Evolutionary conservation across 53 echinoderm and acorn worm species (phyloP).

Genomic region (Echinarachnius parma): DNA sequence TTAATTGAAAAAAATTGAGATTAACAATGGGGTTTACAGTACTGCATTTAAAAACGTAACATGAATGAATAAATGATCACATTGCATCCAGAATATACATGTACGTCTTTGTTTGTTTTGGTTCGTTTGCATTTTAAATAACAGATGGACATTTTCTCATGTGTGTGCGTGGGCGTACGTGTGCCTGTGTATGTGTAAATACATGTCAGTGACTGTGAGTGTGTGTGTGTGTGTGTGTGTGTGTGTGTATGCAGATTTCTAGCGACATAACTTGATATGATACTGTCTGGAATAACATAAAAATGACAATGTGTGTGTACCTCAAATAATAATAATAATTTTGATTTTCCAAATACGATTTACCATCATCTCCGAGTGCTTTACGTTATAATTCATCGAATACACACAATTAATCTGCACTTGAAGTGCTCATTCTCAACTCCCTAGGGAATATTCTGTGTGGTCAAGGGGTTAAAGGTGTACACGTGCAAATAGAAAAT

Average conservation of each 20-base stretch:
- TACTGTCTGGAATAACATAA: too few species aligned
- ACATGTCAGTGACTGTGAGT: background rate
- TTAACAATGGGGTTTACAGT: constrained; percentile 42
- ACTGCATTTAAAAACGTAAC: constrained; percentile 47
- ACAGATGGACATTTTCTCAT: background rate
- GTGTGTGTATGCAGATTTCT: background rate
- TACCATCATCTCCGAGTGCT: too few species aligned
- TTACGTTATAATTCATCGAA: too few species aligned
- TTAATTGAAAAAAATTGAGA: constrained; percentile 28
- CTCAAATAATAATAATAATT: too few species aligned
- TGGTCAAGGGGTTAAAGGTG: too few species aligned
- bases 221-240: background rate
- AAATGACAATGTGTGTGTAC: too few species aligned
- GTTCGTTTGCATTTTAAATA: background rate
- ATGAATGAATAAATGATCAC: constrained; percentile 40
- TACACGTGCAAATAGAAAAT: too few species aligned
- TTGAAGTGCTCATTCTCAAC: too few species aligned
- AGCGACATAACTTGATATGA: too few species aligned
- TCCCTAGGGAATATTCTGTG: too few species aligned
- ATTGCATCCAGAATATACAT: constrained; percentile 29
- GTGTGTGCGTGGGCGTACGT: background rate
- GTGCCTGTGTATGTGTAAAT: background rate
- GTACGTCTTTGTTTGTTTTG: constrained; percentile 10
- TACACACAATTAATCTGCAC: too few species aligned
- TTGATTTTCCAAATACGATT: too few species aligned